phyloP scores from a whole-genome alignment of 2,888 invertebrate species.

The Caenorhabditis virilis region DNA sequence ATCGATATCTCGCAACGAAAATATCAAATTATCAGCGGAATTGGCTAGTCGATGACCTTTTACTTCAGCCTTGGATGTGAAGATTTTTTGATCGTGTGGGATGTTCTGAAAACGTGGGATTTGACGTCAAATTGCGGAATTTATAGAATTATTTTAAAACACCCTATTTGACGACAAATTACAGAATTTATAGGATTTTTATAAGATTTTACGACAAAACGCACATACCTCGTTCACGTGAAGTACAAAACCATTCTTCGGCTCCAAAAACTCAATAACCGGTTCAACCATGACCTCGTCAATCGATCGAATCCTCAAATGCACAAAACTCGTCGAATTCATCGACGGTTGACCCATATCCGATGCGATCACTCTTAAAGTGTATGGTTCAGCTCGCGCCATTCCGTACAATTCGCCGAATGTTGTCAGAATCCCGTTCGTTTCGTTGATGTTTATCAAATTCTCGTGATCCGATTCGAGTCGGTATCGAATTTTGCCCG shows the following conservation, averaged over 20 bases:
- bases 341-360: slow-evolving; percentile 18
- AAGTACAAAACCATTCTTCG: slow-evolving; percentile 7
- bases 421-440: slow-evolving; percentile 12
- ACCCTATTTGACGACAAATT: not conserved
- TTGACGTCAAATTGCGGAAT: not conserved
- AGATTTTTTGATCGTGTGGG: slow-evolving; percentile 20
- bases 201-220: not conserved
- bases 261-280: slow-evolving; percentile 12
- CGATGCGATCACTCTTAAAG: slow-evolving; percentile 8
- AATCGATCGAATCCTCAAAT: slow-evolving; percentile 12
- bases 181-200: not conserved
- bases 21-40: slow-evolving; percentile 6
- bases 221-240: slow-evolving; percentile 15
- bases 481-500: slow-evolving; percentile 31
- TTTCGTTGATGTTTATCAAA: slow-evolving; percentile 7
- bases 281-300: slow-evolving; percentile 18
- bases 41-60: slow-evolving; percentile 8
- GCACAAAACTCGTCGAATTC: slow-evolving; percentile 15
- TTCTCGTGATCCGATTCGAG: slow-evolving; percentile 16
- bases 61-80: slow-evolving; percentile 13
- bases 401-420: slow-evolving; percentile 14
- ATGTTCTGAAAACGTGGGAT: slow-evolving; percentile 16
- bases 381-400: slow-evolving; percentile 19
- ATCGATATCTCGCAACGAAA: too few species aligned
- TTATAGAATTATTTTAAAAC: not conserved